Evolutionary conservation across 2,888 invertebrate genomes (phyloP), one percentile per base, ranked within the genome.

Genomic region (Papilio gigon): DNA sequence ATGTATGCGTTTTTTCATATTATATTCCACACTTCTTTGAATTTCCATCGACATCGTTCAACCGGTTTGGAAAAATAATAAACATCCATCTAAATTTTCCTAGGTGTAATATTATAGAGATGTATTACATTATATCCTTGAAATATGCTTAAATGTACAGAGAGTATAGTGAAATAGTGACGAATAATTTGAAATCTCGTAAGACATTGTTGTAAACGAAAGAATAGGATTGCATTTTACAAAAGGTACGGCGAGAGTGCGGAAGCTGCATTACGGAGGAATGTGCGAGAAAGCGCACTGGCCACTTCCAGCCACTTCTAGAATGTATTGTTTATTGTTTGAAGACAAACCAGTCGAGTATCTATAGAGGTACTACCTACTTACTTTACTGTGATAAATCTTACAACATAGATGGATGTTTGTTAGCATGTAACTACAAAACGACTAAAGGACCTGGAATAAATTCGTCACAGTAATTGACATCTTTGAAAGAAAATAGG

Each of bases 251-350:
- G 22, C 14, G 22, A 53, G 50, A 5, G 42, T 17, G 22, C 27
- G 14, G 50, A 12, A 22, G 50, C 14, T 11, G 14, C 27, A 53
- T 53, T 2, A 53, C n/a, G 4, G 50, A 27, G 14, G 1, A 27
- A 53, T 5, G 42, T 4, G 42, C 42, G 6, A 42, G 50, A 53
- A 53, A 53, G 50, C 17, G 17, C 17, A 42, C 50, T 27, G 25
- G n/a, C 50, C 50, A 27, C 50, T 53, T 53, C 25, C 1, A n/a
- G n/a, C 50, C 50, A 27, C 50, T 53, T 53, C 25, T 5, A n/a
- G 14, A 12, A 5, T 2, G 50, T 27, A 53, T 53, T 53, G 50
- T 53, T 27, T 12, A 22, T 47, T 50, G 47, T 22, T 25, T 14
- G 14, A 53, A 25, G 14, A 53, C 25, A n/a, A 53, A n/a, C 22